Percentiles rank a stretch among this genome's conserved stretches.
phyloP scores from a whole-genome alignment of 2,888 invertebrate genomes.

The Drosophila helvetica region DNA sequence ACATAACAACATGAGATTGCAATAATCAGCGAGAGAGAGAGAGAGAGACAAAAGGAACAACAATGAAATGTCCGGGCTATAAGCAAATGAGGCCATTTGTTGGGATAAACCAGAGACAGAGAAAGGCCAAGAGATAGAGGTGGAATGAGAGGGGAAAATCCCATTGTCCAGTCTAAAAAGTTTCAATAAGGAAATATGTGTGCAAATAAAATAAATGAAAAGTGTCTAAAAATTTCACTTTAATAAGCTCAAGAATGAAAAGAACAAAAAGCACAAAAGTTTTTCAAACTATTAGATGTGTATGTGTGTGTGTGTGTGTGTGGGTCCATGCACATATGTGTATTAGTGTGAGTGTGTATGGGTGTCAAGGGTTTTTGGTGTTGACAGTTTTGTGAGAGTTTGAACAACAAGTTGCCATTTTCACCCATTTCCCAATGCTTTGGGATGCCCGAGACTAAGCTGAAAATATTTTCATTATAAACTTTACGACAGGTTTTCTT shows the following conservation, averaged over 20 bases:
- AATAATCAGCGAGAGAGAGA: slow-evolving; percentile 48
- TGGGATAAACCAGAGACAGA: slow-evolving; percentile 32
- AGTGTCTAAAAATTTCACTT: slow-evolving; percentile 58
- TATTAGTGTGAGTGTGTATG: slow-evolving; percentile 18
- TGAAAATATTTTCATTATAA: slow-evolving; percentile 77
- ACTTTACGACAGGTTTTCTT: slow-evolving; percentile 70
- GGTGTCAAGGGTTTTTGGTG: slow-evolving; percentile 41
- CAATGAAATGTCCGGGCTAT: slow-evolving; percentile 13
- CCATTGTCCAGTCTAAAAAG: slow-evolving; percentile 46
- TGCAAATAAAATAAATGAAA: slow-evolving; percentile 65
- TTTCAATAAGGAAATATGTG: slow-evolving; percentile 69
- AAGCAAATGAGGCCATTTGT: slow-evolving; percentile 61
- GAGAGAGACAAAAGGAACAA: background rate
- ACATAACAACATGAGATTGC: slow-evolving; percentile 34
- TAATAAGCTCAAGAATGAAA: slow-evolving; percentile 60
- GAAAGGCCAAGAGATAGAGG: background rate
- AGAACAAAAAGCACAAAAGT: slow-evolving; percentile 14
- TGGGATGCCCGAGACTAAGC: slow-evolving; percentile 49
- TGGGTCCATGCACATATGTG: background rate
- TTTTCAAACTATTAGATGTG: slow-evolving; percentile 6
- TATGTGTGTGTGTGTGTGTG: slow-evolving; percentile 1
- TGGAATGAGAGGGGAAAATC: slow-evolving; percentile 13
- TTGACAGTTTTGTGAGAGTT: slow-evolving; percentile 49
- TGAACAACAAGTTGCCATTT: slow-evolving; percentile 54
- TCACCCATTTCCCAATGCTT: slow-evolving; percentile 25